Evolutionary conservation across 2,797 vertebrate genomes (phyloP).

Genomic region (Enteromius thamalakanensis): DNA sequence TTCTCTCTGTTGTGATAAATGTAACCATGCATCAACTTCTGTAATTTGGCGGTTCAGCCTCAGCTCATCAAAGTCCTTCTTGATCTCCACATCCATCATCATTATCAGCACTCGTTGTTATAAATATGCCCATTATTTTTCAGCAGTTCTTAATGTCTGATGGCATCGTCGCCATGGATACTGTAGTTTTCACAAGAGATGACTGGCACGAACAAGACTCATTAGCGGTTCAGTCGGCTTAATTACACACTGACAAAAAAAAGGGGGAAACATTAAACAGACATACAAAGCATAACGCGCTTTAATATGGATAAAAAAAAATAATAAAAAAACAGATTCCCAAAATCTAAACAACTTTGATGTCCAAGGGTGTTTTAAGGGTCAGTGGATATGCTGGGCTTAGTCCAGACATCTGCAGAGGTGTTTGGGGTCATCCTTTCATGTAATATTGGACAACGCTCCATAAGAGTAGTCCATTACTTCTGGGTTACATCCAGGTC

Average conservation of each 20-base stretch:
- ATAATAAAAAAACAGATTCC: background rate
- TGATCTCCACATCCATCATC: constrained; percentile 41
- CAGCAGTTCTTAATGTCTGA: constrained; percentile 33
- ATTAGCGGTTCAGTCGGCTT: constrained; percentile 31
- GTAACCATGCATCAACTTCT: constrained; percentile 21
- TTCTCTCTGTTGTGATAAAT: constrained; percentile 24
- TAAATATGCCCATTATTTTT: constrained; percentile 43
- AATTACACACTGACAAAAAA: constrained; percentile 52
- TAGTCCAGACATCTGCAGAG: constrained; percentile 5
- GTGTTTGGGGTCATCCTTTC: background rate
- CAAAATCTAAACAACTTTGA: background rate
- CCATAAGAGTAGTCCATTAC: constrained; percentile 5
- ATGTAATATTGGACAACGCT: constrained; percentile 19
- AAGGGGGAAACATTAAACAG: background rate
- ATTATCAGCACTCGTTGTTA: constrained; percentile 31
- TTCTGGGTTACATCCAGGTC: background rate
- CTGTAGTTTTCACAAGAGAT: constrained; percentile 47
- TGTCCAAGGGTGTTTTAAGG: background rate
- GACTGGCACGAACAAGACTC: constrained; percentile 50
- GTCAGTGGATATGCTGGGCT: background rate
- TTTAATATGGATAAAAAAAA: background rate
- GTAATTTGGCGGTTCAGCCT: background rate
- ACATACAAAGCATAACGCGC: background rate
- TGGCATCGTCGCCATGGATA: constrained; percentile 53
- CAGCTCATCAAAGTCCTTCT: constrained; percentile 32